phyloP scores from a whole-genome alignment of 1,140 invertebrate species.

The Ptiloglossa arizonensis region DNA sequence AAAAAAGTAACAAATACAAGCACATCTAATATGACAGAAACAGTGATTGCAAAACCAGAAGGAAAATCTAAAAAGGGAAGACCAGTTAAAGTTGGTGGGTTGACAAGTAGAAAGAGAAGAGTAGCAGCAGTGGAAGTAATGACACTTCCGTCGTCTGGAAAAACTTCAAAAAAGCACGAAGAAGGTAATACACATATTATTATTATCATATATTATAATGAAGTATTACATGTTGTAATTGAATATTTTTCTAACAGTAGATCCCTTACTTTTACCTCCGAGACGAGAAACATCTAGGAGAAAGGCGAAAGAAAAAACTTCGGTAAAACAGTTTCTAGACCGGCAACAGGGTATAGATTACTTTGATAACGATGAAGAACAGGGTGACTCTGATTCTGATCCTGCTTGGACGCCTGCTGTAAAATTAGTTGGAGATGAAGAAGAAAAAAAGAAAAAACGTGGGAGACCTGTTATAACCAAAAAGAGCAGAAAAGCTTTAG shows the following conservation, averaged over 20 bases:
- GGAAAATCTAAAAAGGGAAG: slow-evolving; percentile 77
- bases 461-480: slow-evolving; percentile 75
- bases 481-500: slow-evolving; percentile 69
- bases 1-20: slow-evolving; percentile 73
- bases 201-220: background rate
- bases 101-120: slow-evolving; percentile 81
- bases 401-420: slow-evolving; percentile 88
- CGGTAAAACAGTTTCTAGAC: slow-evolving; percentile 77
- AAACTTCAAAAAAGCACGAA: slow-evolving; percentile 68
- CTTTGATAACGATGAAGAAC: slow-evolving; percentile 80
- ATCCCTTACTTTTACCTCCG: slow-evolving; percentile 82
- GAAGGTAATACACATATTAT: slow-evolving; percentile 61
- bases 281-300: slow-evolving; percentile 85
- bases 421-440: slow-evolving; percentile 78
- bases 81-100: slow-evolving; percentile 79
- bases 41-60: slow-evolving; percentile 64
- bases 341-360: slow-evolving; percentile 76
- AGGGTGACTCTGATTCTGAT: slow-evolving; percentile 86
- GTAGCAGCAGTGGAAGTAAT: slow-evolving; percentile 71
- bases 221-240: background rate
- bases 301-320: slow-evolving; percentile 85
- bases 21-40: slow-evolving; percentile 71
- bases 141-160: slow-evolving; percentile 24
- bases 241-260: slow-evolving; percentile 62
- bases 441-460: slow-evolving; percentile 76